Base-by-base conservation (phyloP, 2,888 invertebrate genomes). In the Aphodius granarius region DNA sequence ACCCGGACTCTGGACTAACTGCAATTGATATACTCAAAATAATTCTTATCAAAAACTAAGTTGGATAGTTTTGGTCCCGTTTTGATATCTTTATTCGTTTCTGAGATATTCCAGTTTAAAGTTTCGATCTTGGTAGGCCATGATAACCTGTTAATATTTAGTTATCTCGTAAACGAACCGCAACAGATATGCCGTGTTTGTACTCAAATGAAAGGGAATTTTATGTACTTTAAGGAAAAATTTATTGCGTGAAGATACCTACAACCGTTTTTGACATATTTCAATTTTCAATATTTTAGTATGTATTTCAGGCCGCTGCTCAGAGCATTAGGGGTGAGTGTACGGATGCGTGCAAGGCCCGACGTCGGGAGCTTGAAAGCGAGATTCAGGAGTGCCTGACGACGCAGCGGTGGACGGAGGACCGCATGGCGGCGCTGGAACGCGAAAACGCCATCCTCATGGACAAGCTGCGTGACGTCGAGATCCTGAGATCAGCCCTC, bases 401-500 rank as follows among this genome's bases (percentile, higher is more conserved):
- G 79, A 91, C 91, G 79, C 85, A 91, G 78, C 89, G 90, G 82
- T 84, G 89, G 81, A 87, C 89, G 75, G 93, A 93, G 78, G 93
- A 93, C 68, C 89, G 90, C 80, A 85, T 88, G 77, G 87, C 88
- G 76, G 86, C 89, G 73, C 84, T 90, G 75, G 92, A 93, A 82
- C 86, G 89, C 78, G 93, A 93, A 84, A 85, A 85, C 71, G 79
- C 83, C 19, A 79, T 83, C 5, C 79, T 86, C 21, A 81, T 80
- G n/a, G 87, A 88, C 72, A 87, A 87, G 79, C 79, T 87, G 72
- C 91, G 91, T 80, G 92, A 92, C 83, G 91, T 93, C 21, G 95
- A 95, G 82, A 91, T 94, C 83, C 88, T 96, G 81, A 92, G 95
- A 89, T 91, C 93, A 64, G 95, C 96, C 18, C 88, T 96, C 81